These are phyloP conservation scores for Gnatocerus cornutus DNA, from an alignment of 2,888 invertebrate species.

Conservation along the genomic window DNA sequence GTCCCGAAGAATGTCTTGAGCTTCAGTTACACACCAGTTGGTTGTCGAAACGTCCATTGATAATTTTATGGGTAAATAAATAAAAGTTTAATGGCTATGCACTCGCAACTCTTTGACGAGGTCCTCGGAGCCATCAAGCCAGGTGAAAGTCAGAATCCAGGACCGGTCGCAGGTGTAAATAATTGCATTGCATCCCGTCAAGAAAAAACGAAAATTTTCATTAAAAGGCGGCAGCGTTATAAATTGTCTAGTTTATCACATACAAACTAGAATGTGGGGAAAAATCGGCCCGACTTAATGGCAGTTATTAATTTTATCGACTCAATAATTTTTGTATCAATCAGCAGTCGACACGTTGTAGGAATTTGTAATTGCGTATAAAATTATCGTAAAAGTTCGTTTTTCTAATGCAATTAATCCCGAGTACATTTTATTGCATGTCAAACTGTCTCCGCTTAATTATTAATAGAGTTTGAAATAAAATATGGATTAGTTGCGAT, in stretches of 20 bases:
- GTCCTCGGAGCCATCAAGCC: conserved; percentile 36
- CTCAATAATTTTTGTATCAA: conserved; percentile 47
- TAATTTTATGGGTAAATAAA: conserved; percentile 50
- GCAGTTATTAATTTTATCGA: conserved; percentile 46
- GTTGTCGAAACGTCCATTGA: conserved; percentile 45
- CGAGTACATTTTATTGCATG: conserved; percentile 43
- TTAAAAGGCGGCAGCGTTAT: conserved; percentile 20
- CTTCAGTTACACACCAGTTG: conserved; percentile 16
- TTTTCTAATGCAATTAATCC: conserved; percentile 45
- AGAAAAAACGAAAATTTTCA: conserved; percentile 35
- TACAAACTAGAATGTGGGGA: conserved; percentile 9
- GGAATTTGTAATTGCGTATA: conserved; percentile 49
- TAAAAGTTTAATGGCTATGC: conserved; percentile 47
- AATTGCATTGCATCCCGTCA: conserved; percentile 24
- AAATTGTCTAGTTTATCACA: conserved; percentile 39
- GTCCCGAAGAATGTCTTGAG: no score
- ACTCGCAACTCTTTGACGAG: conserved; percentile 38
- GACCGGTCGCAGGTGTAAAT: conserved; percentile 39
- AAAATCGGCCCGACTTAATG: conserved; percentile 24
- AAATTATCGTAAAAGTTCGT: conserved; percentile 47
- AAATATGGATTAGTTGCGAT: conserved; percentile 32
- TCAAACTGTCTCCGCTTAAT: conserved; percentile 43
- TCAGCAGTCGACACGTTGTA: conserved; percentile 45
- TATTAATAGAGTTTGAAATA: conserved; percentile 41
- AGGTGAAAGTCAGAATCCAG: conserved; percentile 43